Percentiles rank a stretch among this genome's conserved stretches.
phyloP scores from a whole-genome alignment of 2,797 vertebrate genomes.

The Coendou prehensilis region DNA sequence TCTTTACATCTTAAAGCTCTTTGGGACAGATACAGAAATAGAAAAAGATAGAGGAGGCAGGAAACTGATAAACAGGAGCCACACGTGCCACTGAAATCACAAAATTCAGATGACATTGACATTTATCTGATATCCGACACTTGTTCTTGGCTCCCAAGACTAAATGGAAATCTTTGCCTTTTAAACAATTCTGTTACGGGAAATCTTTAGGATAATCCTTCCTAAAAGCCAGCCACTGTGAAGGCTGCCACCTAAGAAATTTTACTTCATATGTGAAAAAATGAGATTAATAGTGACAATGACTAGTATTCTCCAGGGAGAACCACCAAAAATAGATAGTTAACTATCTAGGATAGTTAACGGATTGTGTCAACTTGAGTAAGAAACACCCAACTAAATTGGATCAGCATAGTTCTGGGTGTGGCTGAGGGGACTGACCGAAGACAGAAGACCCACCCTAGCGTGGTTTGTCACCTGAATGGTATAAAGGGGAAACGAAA shows the following conservation, averaged over 20 bases:
- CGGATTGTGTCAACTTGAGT: background rate
- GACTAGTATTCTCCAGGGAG: background rate
- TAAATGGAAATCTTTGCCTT: background rate
- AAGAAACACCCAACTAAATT: background rate
- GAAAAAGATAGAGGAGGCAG: background rate
- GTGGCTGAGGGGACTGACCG: background rate
- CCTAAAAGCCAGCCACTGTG: background rate
- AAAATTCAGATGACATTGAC: background rate
- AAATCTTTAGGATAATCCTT: background rate
- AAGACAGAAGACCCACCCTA: background rate
- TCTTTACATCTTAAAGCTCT: constrained; percentile 32
- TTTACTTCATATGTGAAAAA: background rate
- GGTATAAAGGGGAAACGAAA: background rate
- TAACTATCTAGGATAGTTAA: background rate
- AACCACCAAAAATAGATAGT: background rate
- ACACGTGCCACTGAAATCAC: background rate
- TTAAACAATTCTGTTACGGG: background rate
- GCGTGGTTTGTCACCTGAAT: background rate
- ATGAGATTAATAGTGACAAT: background rate
- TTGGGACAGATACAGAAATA: background rate
- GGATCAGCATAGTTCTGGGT: background rate
- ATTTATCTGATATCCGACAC: constrained; percentile 7
- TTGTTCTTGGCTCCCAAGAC: background rate
- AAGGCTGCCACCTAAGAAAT: background rate
- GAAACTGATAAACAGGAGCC: background rate